A percentile compares a stretch with the other conserved stretches of the same genome.
Conservation (phyloP, 2,888 invertebrate genomes). For the Nematopogon swammerdamellus region DNA sequence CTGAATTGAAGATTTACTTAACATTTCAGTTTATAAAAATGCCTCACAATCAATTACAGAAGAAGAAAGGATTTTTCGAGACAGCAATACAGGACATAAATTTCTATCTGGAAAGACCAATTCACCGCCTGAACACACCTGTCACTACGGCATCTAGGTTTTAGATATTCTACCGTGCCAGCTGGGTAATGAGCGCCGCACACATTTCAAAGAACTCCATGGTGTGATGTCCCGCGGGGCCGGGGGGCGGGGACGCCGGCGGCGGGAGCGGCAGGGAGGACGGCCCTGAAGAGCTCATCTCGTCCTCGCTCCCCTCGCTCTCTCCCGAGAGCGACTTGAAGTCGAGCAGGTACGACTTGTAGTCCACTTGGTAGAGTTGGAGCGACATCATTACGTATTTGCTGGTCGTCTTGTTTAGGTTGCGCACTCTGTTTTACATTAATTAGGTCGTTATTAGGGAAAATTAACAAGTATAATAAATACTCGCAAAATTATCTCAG, state of each 20-base stretch:
- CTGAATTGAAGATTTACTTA: no score
- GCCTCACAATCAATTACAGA: no score
- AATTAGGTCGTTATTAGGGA: no score
- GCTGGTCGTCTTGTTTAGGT: slow-evolving; percentile 78
- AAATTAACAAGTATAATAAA: no score
- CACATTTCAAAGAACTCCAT: slow-evolving; percentile 99
- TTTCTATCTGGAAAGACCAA: no score
- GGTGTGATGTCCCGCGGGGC: slow-evolving; percentile 79
- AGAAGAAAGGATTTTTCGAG: no score
- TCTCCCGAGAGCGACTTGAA: slow-evolving; percentile 92
- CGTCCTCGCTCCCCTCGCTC: slow-evolving; percentile 56
- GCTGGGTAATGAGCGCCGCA: slow-evolving; percentile 94
- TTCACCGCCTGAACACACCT: no score
- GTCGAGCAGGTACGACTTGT: slow-evolving; percentile 95
- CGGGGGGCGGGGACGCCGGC: slow-evolving; percentile 22
- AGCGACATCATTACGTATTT: slow-evolving; percentile 95
- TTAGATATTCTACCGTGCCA: slow-evolving; percentile 71
- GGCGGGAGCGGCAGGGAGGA: slow-evolving; percentile 22
- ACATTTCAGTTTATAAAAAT: no score
- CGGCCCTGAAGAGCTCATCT: slow-evolving; percentile 13
- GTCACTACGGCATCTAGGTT: no score
- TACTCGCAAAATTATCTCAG: no score
- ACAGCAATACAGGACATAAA: no score
- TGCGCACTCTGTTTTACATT: slow-evolving; percentile 69
- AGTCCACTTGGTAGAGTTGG: slow-evolving; percentile 98